Evolutionary conservation across 35 echinoderm and acorn worm genomes (phyloP), one percentile per base, ranked within the genome.

Genomic region (Acanthaster planci): DNA sequence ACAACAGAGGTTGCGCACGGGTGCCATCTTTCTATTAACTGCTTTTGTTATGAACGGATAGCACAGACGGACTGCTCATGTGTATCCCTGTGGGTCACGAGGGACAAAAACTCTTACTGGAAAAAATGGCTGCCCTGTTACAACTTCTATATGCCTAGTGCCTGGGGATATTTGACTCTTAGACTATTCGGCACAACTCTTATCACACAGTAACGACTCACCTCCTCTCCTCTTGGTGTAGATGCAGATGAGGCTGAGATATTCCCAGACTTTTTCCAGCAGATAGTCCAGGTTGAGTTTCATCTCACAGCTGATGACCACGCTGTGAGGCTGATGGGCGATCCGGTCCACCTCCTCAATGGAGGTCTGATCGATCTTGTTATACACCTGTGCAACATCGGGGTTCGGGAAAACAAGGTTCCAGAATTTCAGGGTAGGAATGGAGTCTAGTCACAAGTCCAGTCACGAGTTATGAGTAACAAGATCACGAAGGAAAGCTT

Each of bases 281-380:
- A 97, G 50, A 76, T 93, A 97, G 44, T 97, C 95, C 29, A 97
- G 85, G 79, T 97, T 97, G 32, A 97, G 89, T 54, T 97, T 97
- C 91, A 97, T 86, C 75, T 97, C 95, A 85, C 95, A 97, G 82
- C 95, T 97, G 39, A 97, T 93, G 0, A 97, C 95, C 12, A 97
- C 21, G 80, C 88, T 91, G 85, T 97, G 27, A 39, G 95, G 95
- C 52, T 85, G 79, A 39, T 91, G 95, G 27, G 91, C 91, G 72
- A 97, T 97, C 22, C 94, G 89, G 50, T 92, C 89, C 29, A 97
- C 88, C 37, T 93, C 95, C 82, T 97, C 91, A 37, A 97, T 97
- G 18, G 95, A 97, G 39, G 87, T 90, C 82, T 97, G 95, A 89
- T 97, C 95, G 22, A 97, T 97, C 87, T 97, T 97, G 82, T 97